Conservation (phyloP, 2,797 vertebrate species). For the Alca torda region DNA sequence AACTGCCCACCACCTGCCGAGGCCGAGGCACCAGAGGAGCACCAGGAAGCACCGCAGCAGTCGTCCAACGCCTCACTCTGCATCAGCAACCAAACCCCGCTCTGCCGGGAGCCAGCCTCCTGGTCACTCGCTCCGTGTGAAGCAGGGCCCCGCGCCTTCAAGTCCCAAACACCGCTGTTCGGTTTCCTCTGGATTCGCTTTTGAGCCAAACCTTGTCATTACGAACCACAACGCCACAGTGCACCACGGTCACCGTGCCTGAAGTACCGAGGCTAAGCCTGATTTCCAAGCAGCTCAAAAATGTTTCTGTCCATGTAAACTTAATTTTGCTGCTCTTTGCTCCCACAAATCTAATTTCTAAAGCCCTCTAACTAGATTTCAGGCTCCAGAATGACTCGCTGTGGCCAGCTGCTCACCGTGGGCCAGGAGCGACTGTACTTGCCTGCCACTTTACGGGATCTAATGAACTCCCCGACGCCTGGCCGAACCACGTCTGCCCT, state of each 20-base stretch:
- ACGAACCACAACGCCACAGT: not conserved
- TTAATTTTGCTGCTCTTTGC: not conserved
- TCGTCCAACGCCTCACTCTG: fast-evolving
- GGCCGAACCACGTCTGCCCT: not conserved
- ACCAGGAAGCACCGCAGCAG: not conserved
- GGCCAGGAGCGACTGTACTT: not conserved
- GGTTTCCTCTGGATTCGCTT: not conserved
- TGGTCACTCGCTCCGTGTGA: fast-evolving
- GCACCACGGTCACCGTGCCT: not conserved
- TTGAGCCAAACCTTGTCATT: not conserved
- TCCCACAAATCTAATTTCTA: slow-evolving; percentile 12
- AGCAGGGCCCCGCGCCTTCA: not conserved
- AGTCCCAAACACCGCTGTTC: not conserved
- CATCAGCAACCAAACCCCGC: not conserved
- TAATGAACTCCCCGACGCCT: not conserved
- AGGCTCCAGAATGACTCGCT: not conserved
- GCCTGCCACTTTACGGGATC: fast-evolving
- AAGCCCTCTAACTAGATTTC: slow-evolving; percentile 8
- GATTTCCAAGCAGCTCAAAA: not conserved
- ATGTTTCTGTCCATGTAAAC: not conserved
- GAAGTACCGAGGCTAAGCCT: not conserved
- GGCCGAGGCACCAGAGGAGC: not conserved
- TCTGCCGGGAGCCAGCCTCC: not conserved
- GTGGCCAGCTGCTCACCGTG: not conserved
- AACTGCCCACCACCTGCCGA: fast-evolving